Base-by-base conservation (phyloP, 2,113 vertebrate genomes). In the Podarcis raffonei region DNA sequence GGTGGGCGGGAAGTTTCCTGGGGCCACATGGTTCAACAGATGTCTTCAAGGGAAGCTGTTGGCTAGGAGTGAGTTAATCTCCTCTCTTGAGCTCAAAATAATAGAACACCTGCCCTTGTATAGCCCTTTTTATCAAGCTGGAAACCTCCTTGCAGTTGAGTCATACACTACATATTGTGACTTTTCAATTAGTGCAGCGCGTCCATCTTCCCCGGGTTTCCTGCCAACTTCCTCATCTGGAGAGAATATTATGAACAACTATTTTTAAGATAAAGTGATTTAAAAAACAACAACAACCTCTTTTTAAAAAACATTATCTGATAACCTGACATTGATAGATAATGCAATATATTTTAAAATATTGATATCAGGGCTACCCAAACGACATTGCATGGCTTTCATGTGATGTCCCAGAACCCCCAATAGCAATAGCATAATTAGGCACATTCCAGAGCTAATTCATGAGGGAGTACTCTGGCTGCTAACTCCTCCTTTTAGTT, bases 101-200 rank as follows among this genome's bases (percentile, higher is more conserved):
- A 86, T 72, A 71, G 35, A 74, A 83, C 84, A 86, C 80, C 89
- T 90, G 79, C 74, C 85, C 39, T 77, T 48, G 39, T 77, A 77
- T 27, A 12, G n/a, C 42, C 18, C 42, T 68, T 74, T 65, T 78
- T 83, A 32, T 77, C 81, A 69, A 9, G n/a, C 62, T 68, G 57
- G 71, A 81, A 77, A 37, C 59, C 72, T 66, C 27, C 32, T 69
- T 65, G 59, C 9, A 30, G 22, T n/a, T 75, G 84, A 86, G 89
- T 81, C 89, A 76, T 75, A 62, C 20, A 30, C 59, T 59, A n/a
- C n/a, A 23, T 59, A 86, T 86, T 53, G 69, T 81, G 27, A 68
- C 53, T 62, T 30, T 72, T 66, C 78, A 82, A 23, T 82, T 23
- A 22, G 18, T 53, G 18, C 78, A 53, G 30, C 2, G 3, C 12